phyloP scores from a whole-genome alignment of 2,888 invertebrate genomes.

The Cephus nigrinus region DNA sequence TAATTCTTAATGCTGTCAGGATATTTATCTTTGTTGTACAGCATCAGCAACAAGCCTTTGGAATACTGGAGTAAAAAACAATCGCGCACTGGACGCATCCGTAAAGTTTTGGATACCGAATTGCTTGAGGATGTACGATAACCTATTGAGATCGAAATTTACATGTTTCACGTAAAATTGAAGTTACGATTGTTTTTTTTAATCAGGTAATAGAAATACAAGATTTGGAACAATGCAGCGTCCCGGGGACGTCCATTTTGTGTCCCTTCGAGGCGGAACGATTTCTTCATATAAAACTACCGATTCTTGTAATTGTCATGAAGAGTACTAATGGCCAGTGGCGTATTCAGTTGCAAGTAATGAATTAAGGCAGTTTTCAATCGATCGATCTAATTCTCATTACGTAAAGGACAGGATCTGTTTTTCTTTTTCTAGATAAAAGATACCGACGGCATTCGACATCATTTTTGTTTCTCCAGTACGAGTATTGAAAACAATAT shows the following conservation, averaged over 20 bases:
- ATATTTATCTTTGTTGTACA: constrained; percentile 84
- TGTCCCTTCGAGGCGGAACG: constrained; percentile 92
- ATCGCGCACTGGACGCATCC: constrained; percentile 40
- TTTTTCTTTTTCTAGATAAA: constrained; percentile 34
- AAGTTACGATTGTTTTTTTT: constrained; percentile 71
- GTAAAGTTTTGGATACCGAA: constrained; percentile 42
- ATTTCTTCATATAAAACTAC: constrained; percentile 91
- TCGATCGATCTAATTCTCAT: constrained; percentile 6
- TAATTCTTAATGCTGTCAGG: constrained; percentile 68
- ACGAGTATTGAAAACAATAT: constrained; percentile 89
- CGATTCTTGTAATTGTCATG: constrained; percentile 93
- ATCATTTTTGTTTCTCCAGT: constrained; percentile 71
- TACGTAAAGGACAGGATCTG: not conserved
- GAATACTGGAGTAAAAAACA: constrained; percentile 86
- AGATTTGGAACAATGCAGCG: constrained; percentile 92
- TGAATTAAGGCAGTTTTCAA: constrained; percentile 29
- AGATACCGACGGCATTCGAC: constrained; percentile 43
- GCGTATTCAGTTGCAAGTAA: constrained; percentile 94
- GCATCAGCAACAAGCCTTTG: constrained; percentile 85
- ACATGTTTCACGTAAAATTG: constrained; percentile 89
- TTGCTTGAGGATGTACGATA: constrained; percentile 47
- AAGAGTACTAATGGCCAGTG: constrained; percentile 96
- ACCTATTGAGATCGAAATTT: constrained; percentile 79
- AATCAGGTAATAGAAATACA: constrained; percentile 88
- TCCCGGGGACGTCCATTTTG: constrained; percentile 91